Percentiles rank a stretch among this genome's conserved stretches.
These are phyloP conservation scores for Thoracochromis brauschi DNA, from an alignment of 2,113 vertebrate genomes.

Conservation along the genomic window DNA sequence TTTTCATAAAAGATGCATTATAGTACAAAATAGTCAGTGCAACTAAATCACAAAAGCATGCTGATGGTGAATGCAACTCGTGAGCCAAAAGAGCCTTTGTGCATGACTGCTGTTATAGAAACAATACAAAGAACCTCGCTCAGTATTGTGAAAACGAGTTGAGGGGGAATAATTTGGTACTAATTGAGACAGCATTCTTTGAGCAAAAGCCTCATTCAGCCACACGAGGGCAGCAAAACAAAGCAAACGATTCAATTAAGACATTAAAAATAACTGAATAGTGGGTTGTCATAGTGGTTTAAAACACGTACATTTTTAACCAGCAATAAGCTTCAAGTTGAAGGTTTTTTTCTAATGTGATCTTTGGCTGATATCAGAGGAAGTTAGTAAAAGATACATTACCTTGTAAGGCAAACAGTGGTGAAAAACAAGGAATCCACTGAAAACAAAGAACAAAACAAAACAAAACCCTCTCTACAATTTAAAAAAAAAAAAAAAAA, in stretches of 20 bases:
- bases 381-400: slow-evolving; percentile 47
- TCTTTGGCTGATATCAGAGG: slow-evolving; percentile 70
- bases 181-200: slow-evolving; percentile 63
- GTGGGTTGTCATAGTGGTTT: not conserved
- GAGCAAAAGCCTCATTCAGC: slow-evolving; percentile 17
- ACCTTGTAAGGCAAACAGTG: slow-evolving; percentile 63
- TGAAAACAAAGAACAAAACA: not conserved
- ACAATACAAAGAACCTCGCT: slow-evolving; percentile 58
- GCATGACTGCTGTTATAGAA: slow-evolving; percentile 59
- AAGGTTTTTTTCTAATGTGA: slow-evolving; percentile 47
- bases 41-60: slow-evolving; percentile 24
- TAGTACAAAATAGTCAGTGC: slow-evolving; percentile 48
- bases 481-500: not conserved
- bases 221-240: slow-evolving; percentile 63
- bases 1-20: slow-evolving; percentile 24
- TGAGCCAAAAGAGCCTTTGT: slow-evolving; percentile 55
- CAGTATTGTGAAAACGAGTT: slow-evolving; percentile 63
- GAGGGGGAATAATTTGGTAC: slow-evolving; percentile 61
- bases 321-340: slow-evolving; percentile 37
- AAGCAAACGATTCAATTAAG: not conserved
- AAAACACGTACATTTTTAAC: not conserved
- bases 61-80: slow-evolving; percentile 38
- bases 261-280: not conserved
- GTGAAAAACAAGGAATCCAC: slow-evolving; percentile 49
- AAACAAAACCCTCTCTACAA: not conserved